Percentiles rank a stretch among this genome's conserved stretches.
phyloP scores from a whole-genome alignment of 2,797 vertebrate genomes.

The Ctenochaetus hawaiiensis region DNA sequence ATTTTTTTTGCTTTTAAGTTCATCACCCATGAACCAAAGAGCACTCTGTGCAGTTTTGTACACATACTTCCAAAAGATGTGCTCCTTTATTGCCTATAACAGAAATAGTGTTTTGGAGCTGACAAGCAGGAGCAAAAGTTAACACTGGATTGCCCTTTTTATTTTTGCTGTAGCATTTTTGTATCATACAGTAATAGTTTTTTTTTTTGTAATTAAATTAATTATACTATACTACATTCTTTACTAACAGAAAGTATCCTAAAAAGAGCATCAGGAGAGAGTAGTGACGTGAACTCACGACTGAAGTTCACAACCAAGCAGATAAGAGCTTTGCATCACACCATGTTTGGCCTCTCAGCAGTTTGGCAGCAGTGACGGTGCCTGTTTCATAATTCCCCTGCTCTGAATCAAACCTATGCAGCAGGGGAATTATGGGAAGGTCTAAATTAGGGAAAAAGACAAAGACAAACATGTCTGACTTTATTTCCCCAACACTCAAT shows the following conservation, averaged over 20 bases:
- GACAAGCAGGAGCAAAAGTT: constrained; percentile 5
- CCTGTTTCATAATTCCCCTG: constrained; percentile 48
- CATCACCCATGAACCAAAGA: too few relatives aligned
- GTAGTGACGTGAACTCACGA: constrained; percentile 63
- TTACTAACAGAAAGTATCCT: background rate
- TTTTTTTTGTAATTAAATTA: background rate
- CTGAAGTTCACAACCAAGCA: constrained; percentile 76
- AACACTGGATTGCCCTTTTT: background rate
- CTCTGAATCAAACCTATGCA: background rate
- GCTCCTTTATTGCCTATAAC: too few relatives aligned
- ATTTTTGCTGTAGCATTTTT: background rate
- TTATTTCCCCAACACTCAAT: background rate
- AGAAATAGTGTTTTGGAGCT: background rate
- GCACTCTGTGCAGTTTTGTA: too few relatives aligned
- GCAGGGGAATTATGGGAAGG: background rate
- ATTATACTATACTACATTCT: background rate
- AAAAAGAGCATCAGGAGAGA: background rate
- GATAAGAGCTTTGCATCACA: constrained; percentile 77
- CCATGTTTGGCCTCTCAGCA: constrained; percentile 40
- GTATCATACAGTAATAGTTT: background rate
- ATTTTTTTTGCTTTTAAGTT: too few relatives aligned
- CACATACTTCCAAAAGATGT: too few relatives aligned
- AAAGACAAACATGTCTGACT: background rate
- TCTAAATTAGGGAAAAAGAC: background rate
- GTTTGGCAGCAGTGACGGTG: constrained; percentile 19